Evolutionary conservation across 2,888 invertebrate species (phyloP), one percentile per base, ranked within the genome.

Genomic region (Laothoe populi): DNA sequence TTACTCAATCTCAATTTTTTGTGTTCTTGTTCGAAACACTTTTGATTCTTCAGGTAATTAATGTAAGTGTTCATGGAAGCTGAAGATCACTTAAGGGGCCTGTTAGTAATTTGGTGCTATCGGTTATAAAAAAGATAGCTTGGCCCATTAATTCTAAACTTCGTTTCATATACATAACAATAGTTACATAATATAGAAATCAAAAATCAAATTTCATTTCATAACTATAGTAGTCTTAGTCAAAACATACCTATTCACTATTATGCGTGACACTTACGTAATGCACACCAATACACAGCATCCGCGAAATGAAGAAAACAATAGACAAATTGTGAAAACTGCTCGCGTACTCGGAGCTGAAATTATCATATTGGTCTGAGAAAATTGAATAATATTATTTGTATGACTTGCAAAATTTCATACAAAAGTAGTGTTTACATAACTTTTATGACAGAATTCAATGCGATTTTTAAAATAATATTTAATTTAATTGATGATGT

Each of bases 361-460:
- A 35, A 53, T 53, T 35, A 53, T 53, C 53, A 53, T 35, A 53
- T 53, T 31, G 11, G 53, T 19, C 11, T 35, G 35, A 53, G 53
- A 53, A 53, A 53, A 31, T 53, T 16, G 31, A 53, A 53, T 19
- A 8, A 3, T 53, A 53, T 53, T 53, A 11, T 31, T 16, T 19
- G 19, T 16, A 19, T 53, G 31, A 53, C 35, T 53, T 53, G 53
- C 35, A 53, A 35, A 19, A 19, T 53, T 8, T 31, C 53, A 35
- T 16, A 53, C 4, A 19, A 31, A n/a, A 16, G 26, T 49, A 21
- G 19, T 11, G 49, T 49, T 31, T 49, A 4, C 16, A 26, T 23
- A 4, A n/a, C n/a, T 13, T 11, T 46, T 24, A 31, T 31, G 31
- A 31, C 7, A 31, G 2, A 26, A 31, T 31, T 5, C 8, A n/a